Percentiles rank a stretch among this genome's conserved stretches.
These are phyloP conservation scores for Agrochola lota DNA, from an alignment of 2,888 invertebrate genomes.

Conservation along the genomic window DNA sequence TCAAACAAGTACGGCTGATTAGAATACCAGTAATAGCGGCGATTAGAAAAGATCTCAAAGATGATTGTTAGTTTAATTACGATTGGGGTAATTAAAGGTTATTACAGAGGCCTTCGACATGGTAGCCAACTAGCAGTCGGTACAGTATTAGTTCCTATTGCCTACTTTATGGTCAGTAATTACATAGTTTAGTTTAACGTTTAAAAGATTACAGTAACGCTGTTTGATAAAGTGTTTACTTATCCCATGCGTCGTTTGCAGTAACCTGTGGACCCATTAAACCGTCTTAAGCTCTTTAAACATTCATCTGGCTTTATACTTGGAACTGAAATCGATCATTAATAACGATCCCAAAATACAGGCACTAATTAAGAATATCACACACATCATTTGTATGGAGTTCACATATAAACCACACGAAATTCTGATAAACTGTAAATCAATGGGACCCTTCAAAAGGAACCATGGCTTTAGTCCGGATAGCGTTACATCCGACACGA, in stretches of 20 bases:
- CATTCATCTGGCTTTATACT: slow-evolving; percentile 10
- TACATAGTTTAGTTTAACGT: slow-evolving; percentile 30
- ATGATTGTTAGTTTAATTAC: slow-evolving; percentile 62
- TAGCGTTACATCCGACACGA: slow-evolving; percentile 63
- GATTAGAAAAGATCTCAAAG: slow-evolving; percentile 64
- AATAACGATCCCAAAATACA: slow-evolving; percentile 22
- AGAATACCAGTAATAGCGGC: slow-evolving; percentile 56
- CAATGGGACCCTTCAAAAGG: slow-evolving; percentile 64
- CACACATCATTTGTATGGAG: slow-evolving; percentile 44
- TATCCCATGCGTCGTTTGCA: slow-evolving; percentile 42
- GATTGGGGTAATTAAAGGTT: slow-evolving; percentile 57
- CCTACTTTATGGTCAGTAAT: slow-evolving; percentile 39
- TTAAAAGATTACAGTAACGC: slow-evolving; percentile 38
- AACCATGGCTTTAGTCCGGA: slow-evolving; percentile 56
- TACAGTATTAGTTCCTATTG: slow-evolving; percentile 31
- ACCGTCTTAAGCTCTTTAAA: slow-evolving; percentile 18
- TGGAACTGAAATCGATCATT: neutral
- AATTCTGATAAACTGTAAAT: slow-evolving; percentile 61
- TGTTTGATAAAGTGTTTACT: slow-evolving; percentile 28
- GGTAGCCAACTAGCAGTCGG: slow-evolving; percentile 11
- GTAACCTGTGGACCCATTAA: slow-evolving; percentile 54
- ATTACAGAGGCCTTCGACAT: slow-evolving; percentile 54
- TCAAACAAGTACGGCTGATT: slow-evolving; percentile 67
- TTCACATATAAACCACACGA: slow-evolving; percentile 54
- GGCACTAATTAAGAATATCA: slow-evolving; percentile 36